These are phyloP conservation scores for Apus apus DNA, from an alignment of 2,113 vertebrate genomes.

Conservation along the genomic window DNA sequence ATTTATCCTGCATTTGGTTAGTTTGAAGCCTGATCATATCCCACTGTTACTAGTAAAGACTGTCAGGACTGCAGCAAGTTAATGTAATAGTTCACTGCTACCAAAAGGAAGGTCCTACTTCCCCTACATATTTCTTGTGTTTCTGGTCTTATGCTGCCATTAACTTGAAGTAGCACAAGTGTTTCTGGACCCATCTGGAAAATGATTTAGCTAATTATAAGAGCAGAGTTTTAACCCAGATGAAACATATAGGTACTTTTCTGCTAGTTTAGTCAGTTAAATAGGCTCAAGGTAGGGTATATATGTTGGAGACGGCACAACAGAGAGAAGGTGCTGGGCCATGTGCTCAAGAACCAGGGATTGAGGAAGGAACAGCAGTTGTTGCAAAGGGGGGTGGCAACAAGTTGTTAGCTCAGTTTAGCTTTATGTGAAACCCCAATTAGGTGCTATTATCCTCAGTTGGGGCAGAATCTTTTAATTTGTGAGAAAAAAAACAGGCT, in stretches of 20 bases:
- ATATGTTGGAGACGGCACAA: neutral
- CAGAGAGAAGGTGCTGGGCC: neutral
- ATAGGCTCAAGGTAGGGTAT: neutral
- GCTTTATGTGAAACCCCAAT: neutral
- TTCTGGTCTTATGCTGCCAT: neutral
- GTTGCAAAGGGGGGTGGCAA: neutral
- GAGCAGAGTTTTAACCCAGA: neutral
- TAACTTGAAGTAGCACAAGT: neutral
- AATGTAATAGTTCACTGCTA: neutral
- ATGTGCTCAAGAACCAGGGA: neutral
- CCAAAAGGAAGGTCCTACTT: neutral
- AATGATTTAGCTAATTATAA: neutral
- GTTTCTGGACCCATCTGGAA: neutral
- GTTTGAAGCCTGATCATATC: neutral
- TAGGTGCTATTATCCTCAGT: neutral
- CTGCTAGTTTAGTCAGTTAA: neutral
- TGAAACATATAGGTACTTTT: neutral
- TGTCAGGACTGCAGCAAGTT: neutral
- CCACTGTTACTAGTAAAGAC: neutral
- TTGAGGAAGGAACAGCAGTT: neutral
- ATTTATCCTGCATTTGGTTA: neutral
- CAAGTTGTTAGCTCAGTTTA: neutral
- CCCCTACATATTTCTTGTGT: neutral
- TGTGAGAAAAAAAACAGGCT: neutral
- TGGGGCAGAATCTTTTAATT: neutral